Evolutionary conservation across 2,888 invertebrate species (phyloP), one percentile per base, ranked within the genome.

Genomic region (Cephus pygmeus): DNA sequence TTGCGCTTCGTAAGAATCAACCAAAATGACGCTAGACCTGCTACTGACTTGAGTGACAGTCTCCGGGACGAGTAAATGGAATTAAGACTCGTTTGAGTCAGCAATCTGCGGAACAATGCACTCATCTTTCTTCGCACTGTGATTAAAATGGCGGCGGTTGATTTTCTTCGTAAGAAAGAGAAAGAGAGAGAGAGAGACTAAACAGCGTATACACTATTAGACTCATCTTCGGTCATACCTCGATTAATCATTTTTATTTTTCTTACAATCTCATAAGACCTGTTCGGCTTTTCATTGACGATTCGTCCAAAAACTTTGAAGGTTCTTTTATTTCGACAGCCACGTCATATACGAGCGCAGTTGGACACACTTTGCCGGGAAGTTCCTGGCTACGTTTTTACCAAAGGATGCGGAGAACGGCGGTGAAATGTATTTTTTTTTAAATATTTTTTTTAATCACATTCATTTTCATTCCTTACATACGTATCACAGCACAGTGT

Each of bases 341-440:
- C 71, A 71, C 71, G 71, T 34, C 12, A 71, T 33, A 71, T 15
- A 11, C 31, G 71, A 71, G 33, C 31, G 71, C 71, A 71, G 71
- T 9, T 71, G 71, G 71, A 33, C 31, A 15, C 12, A 34, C 12
- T 11, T 31, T 23, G 71, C 31, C 34, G 12, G 31, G 34, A 71
- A 31, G 71, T 33, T 71, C 12, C 31, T 71, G 71, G 34, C 71
- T 71, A 33, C 15, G 4, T 34, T 71, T 23, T 12, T 34, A 12
- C 34, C 71, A 31, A 71, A 71, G 71, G 71, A 71, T 71, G 71
- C 71, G 23, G 33, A 12, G 4, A 1, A 34, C 33, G 9, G 71
- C 11, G 71, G 71, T 71, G 71, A 71, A 71, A 71, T 71, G 71
- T 71, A 71, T 71, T 33, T 71, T 71, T 71, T 15, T 30, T 69